Percentiles rank a stretch among this genome's conserved stretches.
phyloP scores from a whole-genome alignment of 2,888 invertebrate species.

The Cantharis flavilabris region DNA sequence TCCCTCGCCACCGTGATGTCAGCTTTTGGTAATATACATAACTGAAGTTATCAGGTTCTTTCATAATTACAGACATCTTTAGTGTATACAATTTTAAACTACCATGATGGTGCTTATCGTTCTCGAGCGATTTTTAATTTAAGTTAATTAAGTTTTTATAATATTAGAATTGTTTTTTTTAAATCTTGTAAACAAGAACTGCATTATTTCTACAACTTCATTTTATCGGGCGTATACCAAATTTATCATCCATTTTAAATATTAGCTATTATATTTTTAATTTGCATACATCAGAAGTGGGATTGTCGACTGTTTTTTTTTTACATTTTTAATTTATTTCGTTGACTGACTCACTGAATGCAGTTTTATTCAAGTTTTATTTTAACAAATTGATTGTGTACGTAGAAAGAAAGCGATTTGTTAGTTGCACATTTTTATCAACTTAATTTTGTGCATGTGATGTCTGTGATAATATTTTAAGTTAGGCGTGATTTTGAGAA shows the following conservation, averaged over 20 bases:
- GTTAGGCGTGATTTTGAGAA: background rate
- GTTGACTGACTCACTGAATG: background rate
- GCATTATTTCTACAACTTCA: background rate
- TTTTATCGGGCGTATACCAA: background rate
- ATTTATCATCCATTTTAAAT: background rate
- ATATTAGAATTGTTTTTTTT: background rate
- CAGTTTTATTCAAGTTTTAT: background rate
- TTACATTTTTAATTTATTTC: background rate
- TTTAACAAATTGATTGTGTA: background rate
- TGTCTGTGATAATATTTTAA: background rate
- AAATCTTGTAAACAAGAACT: background rate
- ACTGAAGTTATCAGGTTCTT: conserved; percentile 32
- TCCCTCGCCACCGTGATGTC: conserved; percentile 47
- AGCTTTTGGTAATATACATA: conserved; percentile 45
- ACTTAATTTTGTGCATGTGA: background rate
- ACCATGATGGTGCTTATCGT: background rate
- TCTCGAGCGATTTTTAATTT: background rate
- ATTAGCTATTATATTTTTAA: background rate
- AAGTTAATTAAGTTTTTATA: background rate
- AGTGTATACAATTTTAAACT: background rate
- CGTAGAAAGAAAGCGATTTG: background rate
- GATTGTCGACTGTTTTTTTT: background rate
- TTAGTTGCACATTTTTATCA: background rate
- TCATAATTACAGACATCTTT: conserved; percentile 13
- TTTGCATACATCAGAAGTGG: background rate